phyloP scores from a whole-genome alignment of 2,797 vertebrate genomes.

The Spinus olivaceus region DNA sequence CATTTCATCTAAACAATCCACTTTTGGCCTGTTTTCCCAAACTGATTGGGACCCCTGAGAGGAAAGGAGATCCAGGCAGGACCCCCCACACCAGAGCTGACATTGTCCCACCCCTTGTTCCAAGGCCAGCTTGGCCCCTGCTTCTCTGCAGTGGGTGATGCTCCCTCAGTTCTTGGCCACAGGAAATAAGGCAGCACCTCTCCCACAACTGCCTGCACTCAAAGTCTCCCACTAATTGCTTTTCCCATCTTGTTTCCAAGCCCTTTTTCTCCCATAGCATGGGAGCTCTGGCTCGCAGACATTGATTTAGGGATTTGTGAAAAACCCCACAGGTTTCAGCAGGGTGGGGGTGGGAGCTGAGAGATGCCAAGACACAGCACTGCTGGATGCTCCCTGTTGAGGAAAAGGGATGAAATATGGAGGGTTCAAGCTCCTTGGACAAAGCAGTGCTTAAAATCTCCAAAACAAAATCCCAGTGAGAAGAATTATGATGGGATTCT shows the following conservation, averaged over 20 bases:
- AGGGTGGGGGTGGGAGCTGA: not conserved
- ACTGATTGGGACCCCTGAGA: not conserved
- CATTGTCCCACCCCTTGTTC: not conserved
- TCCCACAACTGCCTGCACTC: not conserved
- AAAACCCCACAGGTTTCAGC: not conserved
- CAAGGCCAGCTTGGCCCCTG: not conserved
- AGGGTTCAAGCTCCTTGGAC: not conserved
- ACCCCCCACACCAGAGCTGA: not conserved
- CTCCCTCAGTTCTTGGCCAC: not conserved
- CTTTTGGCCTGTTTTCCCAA: not conserved
- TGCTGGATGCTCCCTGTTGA: fast-evolving
- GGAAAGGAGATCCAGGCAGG: not conserved
- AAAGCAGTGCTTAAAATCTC: not conserved
- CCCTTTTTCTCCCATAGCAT: not conserved
- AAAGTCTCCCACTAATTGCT: not conserved
- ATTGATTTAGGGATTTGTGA: not conserved
- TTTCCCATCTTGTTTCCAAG: not conserved
- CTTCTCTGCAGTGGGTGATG: not conserved
- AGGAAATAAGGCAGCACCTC: not conserved
- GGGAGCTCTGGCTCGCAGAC: not conserved
- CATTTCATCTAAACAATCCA: not conserved
- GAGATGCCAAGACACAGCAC: not conserved
- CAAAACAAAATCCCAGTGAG: not conserved
- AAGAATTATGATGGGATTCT: not conserved
- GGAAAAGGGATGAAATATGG: not conserved